A percentile compares a stretch with the other conserved stretches of the same genome.
Evolutionary conservation across 2,113 vertebrate species (phyloP).

Genomic region (Aspidoscelis tigris): DNA sequence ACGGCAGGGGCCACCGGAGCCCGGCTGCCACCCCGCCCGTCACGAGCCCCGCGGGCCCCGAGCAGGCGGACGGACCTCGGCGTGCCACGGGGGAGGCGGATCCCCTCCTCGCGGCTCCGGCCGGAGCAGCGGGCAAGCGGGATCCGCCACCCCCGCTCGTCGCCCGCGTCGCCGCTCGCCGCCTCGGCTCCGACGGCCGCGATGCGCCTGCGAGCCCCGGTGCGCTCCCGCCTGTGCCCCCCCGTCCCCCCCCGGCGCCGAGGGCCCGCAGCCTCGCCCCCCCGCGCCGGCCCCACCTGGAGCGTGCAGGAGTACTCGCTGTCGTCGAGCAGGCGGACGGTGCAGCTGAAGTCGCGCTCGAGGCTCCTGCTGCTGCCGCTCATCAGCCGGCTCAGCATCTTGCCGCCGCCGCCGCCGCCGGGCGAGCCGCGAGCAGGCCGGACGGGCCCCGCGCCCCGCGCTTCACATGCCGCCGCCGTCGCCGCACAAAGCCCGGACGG

Average conservation of each 20-base stretch:
- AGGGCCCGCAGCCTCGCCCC: neutral
- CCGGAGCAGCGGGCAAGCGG: neutral
- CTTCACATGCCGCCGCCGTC: conserved; percentile 37
- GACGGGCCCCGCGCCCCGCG: conserved; percentile 39
- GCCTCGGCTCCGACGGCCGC: too few relatives aligned
- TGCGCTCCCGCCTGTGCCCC: too few relatives aligned
- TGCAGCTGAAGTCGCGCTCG: conserved; percentile 94
- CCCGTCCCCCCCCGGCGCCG: neutral
- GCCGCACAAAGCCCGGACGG: conserved; percentile 13
- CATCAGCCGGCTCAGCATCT: conserved; percentile 97
- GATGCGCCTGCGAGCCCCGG: too few relatives aligned
- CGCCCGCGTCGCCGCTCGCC: too few relatives aligned
- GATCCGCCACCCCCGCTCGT: too few relatives aligned
- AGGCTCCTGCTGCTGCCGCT: conserved; percentile 97
- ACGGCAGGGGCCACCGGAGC: too few relatives aligned
- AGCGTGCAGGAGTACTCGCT: conserved; percentile 96
- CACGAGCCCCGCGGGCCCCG: neutral
- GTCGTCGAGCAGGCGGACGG: conserved; percentile 94
- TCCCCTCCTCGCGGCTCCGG: neutral
- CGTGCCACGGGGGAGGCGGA: neutral
- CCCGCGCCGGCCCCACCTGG: conserved; percentile 80
- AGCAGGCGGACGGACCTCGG: neutral
- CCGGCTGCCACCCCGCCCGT: too few relatives aligned
- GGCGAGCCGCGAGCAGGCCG: conserved; percentile 31
- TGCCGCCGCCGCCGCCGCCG: conserved; percentile 66